Percentiles rank a stretch among this genome's conserved stretches.
Evolutionary conservation across 2,888 invertebrate genomes (phyloP).

Genomic region (Tanytarsus gracilentus): DNA sequence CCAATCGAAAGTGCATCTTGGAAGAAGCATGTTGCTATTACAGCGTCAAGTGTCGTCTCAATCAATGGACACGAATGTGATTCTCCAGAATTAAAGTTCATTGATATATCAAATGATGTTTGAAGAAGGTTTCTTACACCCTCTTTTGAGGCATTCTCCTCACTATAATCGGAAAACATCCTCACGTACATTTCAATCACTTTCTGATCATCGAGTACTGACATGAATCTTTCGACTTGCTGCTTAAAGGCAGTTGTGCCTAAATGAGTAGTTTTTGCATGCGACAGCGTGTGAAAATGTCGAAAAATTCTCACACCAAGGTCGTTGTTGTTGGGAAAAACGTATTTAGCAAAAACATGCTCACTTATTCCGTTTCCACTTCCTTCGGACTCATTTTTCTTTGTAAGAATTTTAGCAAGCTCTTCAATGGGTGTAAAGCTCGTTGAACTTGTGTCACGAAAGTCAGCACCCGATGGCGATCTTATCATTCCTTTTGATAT

Average conservation of each 20-base stretch:
- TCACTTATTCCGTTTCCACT: slow-evolving; percentile 28
- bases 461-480: slow-evolving; percentile 58
- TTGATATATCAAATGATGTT: slow-evolving; percentile 67
- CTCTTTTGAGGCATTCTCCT: slow-evolving; percentile 51
- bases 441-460: slow-evolving; percentile 52
- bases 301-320: slow-evolving; percentile 59
- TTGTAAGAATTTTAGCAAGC: slow-evolving; percentile 50
- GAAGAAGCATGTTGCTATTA: slow-evolving; percentile 72
- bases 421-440: slow-evolving; percentile 66
- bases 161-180: slow-evolving; percentile 49
- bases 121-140: slow-evolving; percentile 57
- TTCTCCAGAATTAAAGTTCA: slow-evolving; percentile 64
- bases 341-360: slow-evolving; percentile 48
- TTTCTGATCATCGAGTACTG: slow-evolving; percentile 49
- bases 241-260: slow-evolving; percentile 57
- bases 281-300: slow-evolving; percentile 52
- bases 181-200: slow-evolving; percentile 62
- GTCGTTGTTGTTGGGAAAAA: slow-evolving; percentile 69
- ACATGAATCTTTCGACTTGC: slow-evolving; percentile 59
- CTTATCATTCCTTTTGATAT: slow-evolving; percentile 47
- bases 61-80: slow-evolving; percentile 55
- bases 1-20: slow-evolving; percentile 62
- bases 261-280: slow-evolving; percentile 53
- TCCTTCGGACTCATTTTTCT: slow-evolving; percentile 22
- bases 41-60: slow-evolving; percentile 60